These are phyloP conservation scores for Narcine bancroftii DNA, from an alignment of 2,113 vertebrate species.

Conservation along the genomic window DNA sequence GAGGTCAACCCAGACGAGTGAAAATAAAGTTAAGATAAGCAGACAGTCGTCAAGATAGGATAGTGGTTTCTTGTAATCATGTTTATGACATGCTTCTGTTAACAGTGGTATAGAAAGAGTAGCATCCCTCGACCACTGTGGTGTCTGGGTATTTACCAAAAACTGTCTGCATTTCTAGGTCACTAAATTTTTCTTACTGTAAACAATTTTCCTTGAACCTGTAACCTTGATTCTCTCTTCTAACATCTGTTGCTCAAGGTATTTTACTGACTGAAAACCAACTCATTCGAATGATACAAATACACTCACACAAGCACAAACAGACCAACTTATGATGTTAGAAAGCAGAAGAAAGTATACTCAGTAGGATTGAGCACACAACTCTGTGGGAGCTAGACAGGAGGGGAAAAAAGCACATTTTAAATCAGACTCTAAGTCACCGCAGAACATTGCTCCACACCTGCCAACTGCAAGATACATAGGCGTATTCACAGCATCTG, in stretches of 20 bases:
- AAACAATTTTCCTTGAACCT: constrained; percentile 16
- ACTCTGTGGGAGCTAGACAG: neutral
- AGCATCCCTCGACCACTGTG: constrained; percentile 23
- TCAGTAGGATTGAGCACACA: neutral
- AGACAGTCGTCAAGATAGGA: constrained; percentile 34
- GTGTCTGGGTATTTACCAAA: constrained; percentile 28
- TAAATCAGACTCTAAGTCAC: neutral
- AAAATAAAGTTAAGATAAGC: constrained; percentile 31
- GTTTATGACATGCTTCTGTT: constrained; percentile 31
- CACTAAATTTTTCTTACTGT: constrained; percentile 17
- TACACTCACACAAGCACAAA: neutral
- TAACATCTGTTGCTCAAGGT: constrained; percentile 17
- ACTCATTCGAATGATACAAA: neutral
- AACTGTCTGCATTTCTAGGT: constrained; percentile 23
- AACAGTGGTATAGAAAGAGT: constrained; percentile 10
- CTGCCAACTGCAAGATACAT: neutral
- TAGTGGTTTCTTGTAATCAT: constrained; percentile 14
- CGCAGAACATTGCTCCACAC: neutral
- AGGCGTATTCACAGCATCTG: neutral
- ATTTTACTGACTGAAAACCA: constrained; percentile 20
- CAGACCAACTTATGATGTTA: neutral
- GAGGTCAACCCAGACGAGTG: constrained; percentile 12
- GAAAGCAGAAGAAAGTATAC: neutral
- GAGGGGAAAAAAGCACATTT: neutral
- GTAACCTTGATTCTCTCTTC: neutral